Conservation (phyloP, 2,113 vertebrate species). For the Mirounga angustirostris region DNA sequence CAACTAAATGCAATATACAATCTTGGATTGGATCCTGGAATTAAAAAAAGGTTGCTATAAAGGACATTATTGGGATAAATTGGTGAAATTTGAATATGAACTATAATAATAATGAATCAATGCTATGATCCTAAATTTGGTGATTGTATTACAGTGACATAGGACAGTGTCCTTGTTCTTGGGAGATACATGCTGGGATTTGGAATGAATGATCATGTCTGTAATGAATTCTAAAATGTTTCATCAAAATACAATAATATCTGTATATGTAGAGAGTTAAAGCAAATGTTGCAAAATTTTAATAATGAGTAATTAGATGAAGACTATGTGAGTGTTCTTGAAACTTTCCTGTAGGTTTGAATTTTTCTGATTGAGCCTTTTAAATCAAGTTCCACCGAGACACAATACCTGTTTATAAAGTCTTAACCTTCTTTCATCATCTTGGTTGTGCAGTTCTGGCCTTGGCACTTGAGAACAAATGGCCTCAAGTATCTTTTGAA, state of each 20-base stretch:
- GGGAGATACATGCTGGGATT: not conserved
- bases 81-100: constrained; percentile 19
- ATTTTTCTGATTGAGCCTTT: constrained; percentile 55
- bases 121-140: not conserved
- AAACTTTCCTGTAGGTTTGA: constrained; percentile 29
- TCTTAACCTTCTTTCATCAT: constrained; percentile 36
- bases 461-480: constrained; percentile 30
- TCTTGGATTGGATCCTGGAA: constrained; percentile 11
- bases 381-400: constrained; percentile 6
- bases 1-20: not conserved
- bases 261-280: not conserved
- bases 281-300: constrained; percentile 12
- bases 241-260: not conserved
- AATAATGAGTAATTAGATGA: not conserved
- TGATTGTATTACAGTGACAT: not conserved
- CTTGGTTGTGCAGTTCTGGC: not conserved
- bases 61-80: not conserved
- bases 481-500: not conserved
- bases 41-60: not conserved
- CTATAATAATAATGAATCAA: not conserved
- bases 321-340: not conserved
- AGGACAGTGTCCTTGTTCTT: constrained; percentile 12
- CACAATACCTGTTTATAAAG: not conserved
- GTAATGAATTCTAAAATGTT: constrained; percentile 27
- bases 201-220: not conserved